phyloP scores from a whole-genome alignment of 2,113 vertebrate species.

The Channa argus region DNA sequence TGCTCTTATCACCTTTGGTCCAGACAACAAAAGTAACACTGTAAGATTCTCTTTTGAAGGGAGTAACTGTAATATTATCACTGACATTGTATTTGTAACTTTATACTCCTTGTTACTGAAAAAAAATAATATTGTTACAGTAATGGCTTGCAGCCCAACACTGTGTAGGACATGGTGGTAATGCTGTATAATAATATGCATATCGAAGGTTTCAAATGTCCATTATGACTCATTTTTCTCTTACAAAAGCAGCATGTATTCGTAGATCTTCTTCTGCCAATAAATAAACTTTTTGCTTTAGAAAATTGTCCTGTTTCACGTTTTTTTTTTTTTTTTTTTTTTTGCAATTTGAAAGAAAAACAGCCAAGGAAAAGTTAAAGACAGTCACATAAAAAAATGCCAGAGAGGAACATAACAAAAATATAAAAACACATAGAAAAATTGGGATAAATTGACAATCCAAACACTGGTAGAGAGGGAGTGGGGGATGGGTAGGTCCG shows the following conservation, averaged over 20 bases:
- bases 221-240: neutral
- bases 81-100: no score
- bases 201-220: neutral
- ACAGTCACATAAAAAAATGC: conserved; percentile 11
- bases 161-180: neutral
- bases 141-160: no score
- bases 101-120: no score
- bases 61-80: no score
- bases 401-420: conserved; percentile 8
- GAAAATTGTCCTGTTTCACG: conserved; percentile 8
- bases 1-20: no score
- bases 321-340: neutral
- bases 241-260: conserved; percentile 16
- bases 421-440: conserved; percentile 28
- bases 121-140: no score
- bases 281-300: conserved; percentile 38
- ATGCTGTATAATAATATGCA: neutral
- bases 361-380: neutral
- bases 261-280: conserved; percentile 31
- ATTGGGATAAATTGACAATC: neutral
- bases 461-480: conserved; percentile 28
- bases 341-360: conserved; percentile 35
- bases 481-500: neutral
- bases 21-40: no score
- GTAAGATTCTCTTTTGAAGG: no score